Evolutionary conservation across 2,797 vertebrate genomes (phyloP), one percentile per base, ranked within the genome.

Genomic region (Esox lucius): DNA sequence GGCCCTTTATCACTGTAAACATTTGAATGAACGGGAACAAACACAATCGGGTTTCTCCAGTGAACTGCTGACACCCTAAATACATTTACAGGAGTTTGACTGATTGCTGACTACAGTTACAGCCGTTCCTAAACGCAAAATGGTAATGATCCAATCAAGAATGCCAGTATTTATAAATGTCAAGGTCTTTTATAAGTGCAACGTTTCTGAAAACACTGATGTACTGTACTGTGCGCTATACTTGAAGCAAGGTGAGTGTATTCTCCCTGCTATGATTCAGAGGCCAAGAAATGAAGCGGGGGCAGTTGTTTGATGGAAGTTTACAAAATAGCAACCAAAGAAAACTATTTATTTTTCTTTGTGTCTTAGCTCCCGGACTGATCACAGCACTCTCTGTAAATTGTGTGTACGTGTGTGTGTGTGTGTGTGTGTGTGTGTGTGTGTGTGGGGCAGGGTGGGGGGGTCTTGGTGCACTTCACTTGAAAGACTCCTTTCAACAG

Each of bases 401-500:
- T 70, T 28, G 16, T 17, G 53, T 61, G 31, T 65, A 62, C 22
- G 15, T 33, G 15, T 31, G 48, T 75, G 49, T 67, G 48, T 68
- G 73, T 70, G 64, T 56, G 69, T 42, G 49, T 65, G 62, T 22
- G 15, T 75, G 49, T 67, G 48, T 68, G 73, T 70, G 64, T 56
- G 69, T 42, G 49, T 65, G 62, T 22, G 15, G n/a, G n/a, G n/a
- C n/a, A n/a, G 19, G 46, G 16, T 61, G 19, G 15, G 13, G 26
- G 53, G 49, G 31, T 42, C 26, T 19, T 59, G 19, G 39, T 49
- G 68, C 33, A 73, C 46, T 42, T 33, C 62, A 76, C 68, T n/a
- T 51, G 16, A 53, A 70, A 78, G 74, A 76, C 78, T 78, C 72
- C 22, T 56, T 76, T 35, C 69, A 79, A 83, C 83, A 85, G 78